Evolutionary conservation across 2,888 invertebrate species (phyloP).

Genomic region (Chydorus sphaericus): DNA sequence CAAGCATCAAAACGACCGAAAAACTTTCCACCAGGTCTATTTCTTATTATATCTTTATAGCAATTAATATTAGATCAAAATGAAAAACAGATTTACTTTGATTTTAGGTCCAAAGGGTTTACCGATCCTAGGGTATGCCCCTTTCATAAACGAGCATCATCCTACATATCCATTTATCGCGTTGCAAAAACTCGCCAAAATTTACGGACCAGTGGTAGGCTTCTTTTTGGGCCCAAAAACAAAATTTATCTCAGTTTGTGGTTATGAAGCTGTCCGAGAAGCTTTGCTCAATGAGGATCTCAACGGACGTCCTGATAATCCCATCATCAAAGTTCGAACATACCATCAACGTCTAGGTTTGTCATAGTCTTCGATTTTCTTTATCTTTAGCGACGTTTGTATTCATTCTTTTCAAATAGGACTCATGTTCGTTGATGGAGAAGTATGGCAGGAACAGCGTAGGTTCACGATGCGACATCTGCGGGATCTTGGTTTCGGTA

Average conservation of each 20-base stretch:
- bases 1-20: too few relatives aligned
- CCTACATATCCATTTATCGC: too few relatives aligned
- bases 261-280: constrained; percentile 18
- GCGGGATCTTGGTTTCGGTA: constrained; percentile 12
- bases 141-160: too few relatives aligned
- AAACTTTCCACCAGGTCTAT: too few relatives aligned
- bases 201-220: constrained; percentile 20
- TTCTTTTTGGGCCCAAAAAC: constrained; percentile 15
- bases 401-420: constrained; percentile 14
- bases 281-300: constrained; percentile 18
- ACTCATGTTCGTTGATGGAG: constrained; percentile 11
- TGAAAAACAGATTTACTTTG: not conserved
- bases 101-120: not conserved
- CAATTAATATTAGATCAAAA: constrained; percentile 25
- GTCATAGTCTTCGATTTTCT: too few relatives aligned
- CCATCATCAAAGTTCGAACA: too few relatives aligned
- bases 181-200: too few relatives aligned
- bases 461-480: constrained; percentile 11
- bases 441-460: constrained; percentile 11
- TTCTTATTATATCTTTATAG: constrained; percentile 26
- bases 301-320: constrained; percentile 17
- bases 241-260: constrained; percentile 22
- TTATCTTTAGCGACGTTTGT: constrained; percentile 16
- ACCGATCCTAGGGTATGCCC: not conserved
- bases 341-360: too few relatives aligned